Percentiles rank a stretch among this genome's conserved stretches.
Conservation (phyloP, 1,140 invertebrate genomes). For the Dreissena rostriformis region DNA sequence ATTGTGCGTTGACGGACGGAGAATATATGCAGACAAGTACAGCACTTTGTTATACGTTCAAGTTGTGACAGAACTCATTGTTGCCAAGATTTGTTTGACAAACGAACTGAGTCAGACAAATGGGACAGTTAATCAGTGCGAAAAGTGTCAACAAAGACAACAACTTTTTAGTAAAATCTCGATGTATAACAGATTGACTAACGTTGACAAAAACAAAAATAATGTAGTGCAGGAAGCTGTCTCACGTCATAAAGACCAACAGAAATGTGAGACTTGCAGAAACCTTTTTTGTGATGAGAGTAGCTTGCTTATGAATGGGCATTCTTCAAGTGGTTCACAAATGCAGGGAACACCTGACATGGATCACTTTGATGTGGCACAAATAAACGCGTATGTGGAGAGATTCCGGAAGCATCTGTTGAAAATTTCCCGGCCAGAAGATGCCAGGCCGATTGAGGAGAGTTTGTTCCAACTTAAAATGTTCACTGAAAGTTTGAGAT, state of each 20-base stretch:
- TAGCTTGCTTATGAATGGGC: neutral
- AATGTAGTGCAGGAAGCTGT: neutral
- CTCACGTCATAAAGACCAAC: neutral
- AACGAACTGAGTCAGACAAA: neutral
- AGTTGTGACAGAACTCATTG: conserved; percentile 6
- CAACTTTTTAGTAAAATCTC: neutral
- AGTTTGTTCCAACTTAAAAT: conserved; percentile 7
- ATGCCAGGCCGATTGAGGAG: neutral
- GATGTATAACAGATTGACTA: neutral
- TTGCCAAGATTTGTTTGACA: conserved; percentile 6
- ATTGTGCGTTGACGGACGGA: conserved; percentile 3
- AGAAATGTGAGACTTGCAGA: neutral
- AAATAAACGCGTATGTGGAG: conserved; percentile 15
- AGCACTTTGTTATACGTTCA: neutral
- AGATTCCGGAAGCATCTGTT: conserved; percentile 38
- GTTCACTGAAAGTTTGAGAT: no score
- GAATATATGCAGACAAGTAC: conserved; percentile 8
- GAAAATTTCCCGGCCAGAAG: conserved; percentile 31
- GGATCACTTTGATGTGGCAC: conserved; percentile 5
- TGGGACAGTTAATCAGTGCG: neutral
- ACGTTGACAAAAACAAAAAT: neutral
- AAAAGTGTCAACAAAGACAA: neutral
- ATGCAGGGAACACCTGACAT: neutral
- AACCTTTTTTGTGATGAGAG: neutral
- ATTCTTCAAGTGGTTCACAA: neutral